Conservation (phyloP, 2,113 vertebrate genomes). For the Peromyscus leucopus region DNA sequence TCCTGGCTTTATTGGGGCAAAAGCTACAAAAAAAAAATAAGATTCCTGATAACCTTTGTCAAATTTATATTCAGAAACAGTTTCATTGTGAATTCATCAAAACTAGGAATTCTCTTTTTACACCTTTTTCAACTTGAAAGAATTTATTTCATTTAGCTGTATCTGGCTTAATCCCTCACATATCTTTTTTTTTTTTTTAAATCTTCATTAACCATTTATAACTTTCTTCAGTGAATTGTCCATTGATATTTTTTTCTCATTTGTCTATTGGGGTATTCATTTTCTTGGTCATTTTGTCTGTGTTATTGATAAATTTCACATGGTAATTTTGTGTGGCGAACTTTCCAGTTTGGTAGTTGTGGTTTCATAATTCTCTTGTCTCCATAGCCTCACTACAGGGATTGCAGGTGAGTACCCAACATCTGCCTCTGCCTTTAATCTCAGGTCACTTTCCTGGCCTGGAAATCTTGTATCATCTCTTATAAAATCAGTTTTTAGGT, state of each 20-base stretch:
- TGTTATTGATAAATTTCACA: background rate
- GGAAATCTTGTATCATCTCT: background rate
- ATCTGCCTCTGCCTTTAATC: background rate
- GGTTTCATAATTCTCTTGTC: background rate
- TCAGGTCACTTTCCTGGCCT: background rate
- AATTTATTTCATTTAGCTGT: constrained; percentile 9
- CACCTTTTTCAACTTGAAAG: background rate
- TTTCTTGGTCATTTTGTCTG: background rate
- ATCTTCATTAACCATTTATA: background rate
- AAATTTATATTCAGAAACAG: background rate
- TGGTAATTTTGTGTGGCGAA: background rate
- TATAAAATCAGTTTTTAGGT: background rate
- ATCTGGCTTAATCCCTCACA: background rate
- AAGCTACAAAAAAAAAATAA: background rate
- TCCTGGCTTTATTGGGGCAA: background rate
- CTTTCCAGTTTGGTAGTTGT: background rate
- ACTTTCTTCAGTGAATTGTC: background rate
- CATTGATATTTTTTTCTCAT: background rate
- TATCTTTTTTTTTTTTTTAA: background rate
- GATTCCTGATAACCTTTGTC: constrained; percentile 18
- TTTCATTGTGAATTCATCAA: background rate
- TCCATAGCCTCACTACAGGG: background rate
- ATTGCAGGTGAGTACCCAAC: too few relatives aligned
- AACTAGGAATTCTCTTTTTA: background rate
- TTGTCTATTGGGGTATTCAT: background rate